These are phyloP conservation scores for Hypsibius dujardini DNA, from an alignment of 1,140 invertebrate species.

Conservation along the genomic window DNA sequence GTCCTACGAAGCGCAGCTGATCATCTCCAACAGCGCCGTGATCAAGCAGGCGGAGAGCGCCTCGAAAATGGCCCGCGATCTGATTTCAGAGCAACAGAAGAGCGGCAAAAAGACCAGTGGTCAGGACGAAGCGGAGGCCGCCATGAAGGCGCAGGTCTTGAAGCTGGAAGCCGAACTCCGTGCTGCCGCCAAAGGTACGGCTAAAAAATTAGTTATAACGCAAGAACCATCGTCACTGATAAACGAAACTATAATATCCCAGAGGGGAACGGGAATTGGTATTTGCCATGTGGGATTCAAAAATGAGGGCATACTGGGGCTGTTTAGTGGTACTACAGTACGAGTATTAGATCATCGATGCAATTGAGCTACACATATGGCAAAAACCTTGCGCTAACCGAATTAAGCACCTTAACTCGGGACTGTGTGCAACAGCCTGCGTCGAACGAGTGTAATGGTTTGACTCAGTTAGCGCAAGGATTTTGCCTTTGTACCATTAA, in stretches of 20 bases:
- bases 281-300: background rate
- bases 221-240: too few species aligned
- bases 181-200: conserved; percentile 19
- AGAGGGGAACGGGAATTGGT: background rate
- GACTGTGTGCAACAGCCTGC: background rate
- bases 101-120: conserved; percentile 36
- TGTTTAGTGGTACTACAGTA: too few species aligned
- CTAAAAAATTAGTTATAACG: background rate
- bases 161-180: conserved; percentile 20
- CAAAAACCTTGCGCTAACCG: too few species aligned
- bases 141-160: conserved; percentile 20
- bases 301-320: too few species aligned
- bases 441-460: background rate
- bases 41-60: conserved; percentile 78
- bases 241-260: background rate
- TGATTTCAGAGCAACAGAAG: conserved; percentile 34
- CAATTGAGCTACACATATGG: too few species aligned
- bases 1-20: conserved; percentile 31
- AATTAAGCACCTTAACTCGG: too few species aligned
- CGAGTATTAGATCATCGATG: too few species aligned
- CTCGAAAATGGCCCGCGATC: conserved; percentile 51
- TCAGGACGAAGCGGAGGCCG: conserved; percentile 32
- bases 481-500: too few species aligned
- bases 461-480: background rate
- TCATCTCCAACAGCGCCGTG: conserved; percentile 67